Evolutionary conservation across 2,888 invertebrate genomes (phyloP), one percentile per base, ranked within the genome.

Genomic region (Ophion ellenae): DNA sequence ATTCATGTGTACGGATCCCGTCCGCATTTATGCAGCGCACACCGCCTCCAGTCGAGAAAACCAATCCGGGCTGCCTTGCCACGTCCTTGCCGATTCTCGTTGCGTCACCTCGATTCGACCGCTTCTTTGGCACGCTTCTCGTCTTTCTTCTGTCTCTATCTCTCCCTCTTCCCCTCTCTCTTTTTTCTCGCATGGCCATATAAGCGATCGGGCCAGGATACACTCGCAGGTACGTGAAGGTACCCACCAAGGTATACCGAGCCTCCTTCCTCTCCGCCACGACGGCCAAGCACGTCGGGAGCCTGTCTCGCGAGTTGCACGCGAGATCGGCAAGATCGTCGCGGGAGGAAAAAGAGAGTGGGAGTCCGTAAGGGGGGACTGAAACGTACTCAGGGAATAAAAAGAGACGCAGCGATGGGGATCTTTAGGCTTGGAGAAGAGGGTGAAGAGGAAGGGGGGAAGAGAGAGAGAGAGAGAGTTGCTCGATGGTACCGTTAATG

Each of bases 1-100:
- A 45, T 47, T 9, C 6, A 57, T 24, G 40, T n/a, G 69, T 57
- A 47, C 57, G 64, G 40, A 69, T 79, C 61, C 64, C 59, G 61
- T 67, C 73, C 77, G 80, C 74, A 45, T 73, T 83, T 67, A 70
- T 67, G 80, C 85, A 53, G 79, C 76, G 32, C 67, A 73, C 64
- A 87, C 64, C 83, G 86, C 86, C 86, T 83, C 83, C 79, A 84
- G 86, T 86, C 83, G 87, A 88, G 88, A 88, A 81, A 89, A 87
- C 87, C 89, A 83, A 90, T 89, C 87, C 88, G 83, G 88, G 89
- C 86, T 90, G 90, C 90, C 90, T 90, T 90, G 90, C 89, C 87
- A 88, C 90, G 90, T 90, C 90, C 90, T 90, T 90, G 90, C 88
- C 89, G 88, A 89, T 89, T 88, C 81, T 81, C 86, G 87, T 89